These are phyloP conservation scores for Psephotus haematonotus DNA, from an alignment of 2,113 vertebrate genomes.

Conservation along the genomic window DNA sequence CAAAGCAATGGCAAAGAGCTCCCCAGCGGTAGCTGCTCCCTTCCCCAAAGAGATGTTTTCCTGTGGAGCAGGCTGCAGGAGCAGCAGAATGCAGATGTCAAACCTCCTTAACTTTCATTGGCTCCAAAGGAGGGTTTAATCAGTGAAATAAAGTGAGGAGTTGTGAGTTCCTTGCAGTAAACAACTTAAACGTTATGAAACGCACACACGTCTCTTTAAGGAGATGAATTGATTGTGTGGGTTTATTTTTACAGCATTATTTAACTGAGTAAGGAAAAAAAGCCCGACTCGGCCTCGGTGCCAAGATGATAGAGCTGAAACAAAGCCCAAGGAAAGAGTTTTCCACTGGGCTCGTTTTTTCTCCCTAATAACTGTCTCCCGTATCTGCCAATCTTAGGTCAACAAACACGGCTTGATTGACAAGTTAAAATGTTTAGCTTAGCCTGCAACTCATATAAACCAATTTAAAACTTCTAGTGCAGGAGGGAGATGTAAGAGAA, in stretches of 20 bases:
- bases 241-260: constrained; percentile 91
- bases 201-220: constrained; percentile 78
- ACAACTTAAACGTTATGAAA: constrained; percentile 86
- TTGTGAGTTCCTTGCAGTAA: constrained; percentile 78
- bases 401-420: constrained; percentile 88
- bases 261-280: constrained; percentile 74
- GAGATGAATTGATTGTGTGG: constrained; percentile 70
- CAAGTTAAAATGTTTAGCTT: constrained; percentile 85
- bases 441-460: constrained; percentile 74
- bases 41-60: neutral
- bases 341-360: constrained; percentile 76
- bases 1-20: neutral
- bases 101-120: neutral
- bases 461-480: constrained; percentile 73
- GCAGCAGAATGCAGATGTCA: neutral
- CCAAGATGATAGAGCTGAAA: constrained; percentile 83
- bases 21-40: neutral
- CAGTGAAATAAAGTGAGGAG: constrained; percentile 29
- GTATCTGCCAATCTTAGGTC: constrained; percentile 87
- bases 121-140: constrained; percentile 1
- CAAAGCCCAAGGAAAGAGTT: constrained; percentile 80
- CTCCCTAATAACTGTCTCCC: constrained; percentile 73
- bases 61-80: neutral
- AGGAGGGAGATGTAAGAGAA: constrained; percentile 75
- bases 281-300: constrained; percentile 53